phyloP scores from a whole-genome alignment of 2,113 vertebrate species.

The Sapajus apella region DNA sequence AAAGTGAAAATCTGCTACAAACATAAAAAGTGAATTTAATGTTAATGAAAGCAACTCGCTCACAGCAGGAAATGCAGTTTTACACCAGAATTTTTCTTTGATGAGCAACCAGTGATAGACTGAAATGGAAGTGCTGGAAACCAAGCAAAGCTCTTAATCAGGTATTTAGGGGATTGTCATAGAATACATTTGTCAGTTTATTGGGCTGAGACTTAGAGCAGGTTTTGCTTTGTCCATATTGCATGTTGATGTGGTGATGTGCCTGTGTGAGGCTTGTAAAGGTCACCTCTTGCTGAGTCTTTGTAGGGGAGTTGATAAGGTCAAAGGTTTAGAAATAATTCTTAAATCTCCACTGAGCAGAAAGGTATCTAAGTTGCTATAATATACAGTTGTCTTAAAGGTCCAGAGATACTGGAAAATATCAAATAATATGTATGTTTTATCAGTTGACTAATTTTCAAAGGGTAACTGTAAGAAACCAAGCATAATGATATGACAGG shows the following conservation, averaged over 20 bases:
- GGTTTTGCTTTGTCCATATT: background rate
- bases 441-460: slow-evolving; percentile 31
- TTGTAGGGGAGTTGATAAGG: background rate
- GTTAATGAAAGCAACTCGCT: slow-evolving; percentile 37
- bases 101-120: background rate
- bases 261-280: background rate
- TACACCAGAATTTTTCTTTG: background rate
- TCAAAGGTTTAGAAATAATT: slow-evolving; percentile 15
- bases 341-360: background rate
- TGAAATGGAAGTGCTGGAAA: slow-evolving; percentile 27
- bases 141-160: background rate
- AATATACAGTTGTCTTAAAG: background rate
- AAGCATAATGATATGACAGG: background rate
- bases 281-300: background rate
- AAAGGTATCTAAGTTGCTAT: background rate
- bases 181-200: slow-evolving; percentile 4
- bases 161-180: background rate
- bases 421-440: background rate
- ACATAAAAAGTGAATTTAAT: slow-evolving; percentile 40
- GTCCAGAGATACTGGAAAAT: background rate
- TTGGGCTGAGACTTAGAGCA: background rate
- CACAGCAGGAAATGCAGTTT: background rate
- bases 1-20: background rate
- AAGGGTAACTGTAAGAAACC: slow-evolving; percentile 19
- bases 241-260: background rate